Base-by-base conservation (phyloP, 1,140 invertebrate species). In the Pseudomyrmex flavicornis region DNA sequence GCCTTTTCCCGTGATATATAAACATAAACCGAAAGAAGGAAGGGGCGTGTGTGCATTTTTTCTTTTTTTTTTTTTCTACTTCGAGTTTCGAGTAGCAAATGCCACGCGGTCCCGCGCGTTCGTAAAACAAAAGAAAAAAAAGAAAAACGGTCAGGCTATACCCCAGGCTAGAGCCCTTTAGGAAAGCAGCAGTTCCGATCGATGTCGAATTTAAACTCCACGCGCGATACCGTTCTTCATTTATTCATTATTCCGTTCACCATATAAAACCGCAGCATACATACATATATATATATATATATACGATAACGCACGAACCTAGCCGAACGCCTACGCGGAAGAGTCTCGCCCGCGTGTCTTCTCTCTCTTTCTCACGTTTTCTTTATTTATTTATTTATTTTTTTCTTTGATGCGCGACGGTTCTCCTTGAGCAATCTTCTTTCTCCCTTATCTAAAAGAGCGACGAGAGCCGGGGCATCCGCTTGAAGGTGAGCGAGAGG, bases 181-280 rank as follows among this genome's bases (percentile, higher is more conserved):
- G 87, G 72, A 88, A 82, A 89, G 82, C 87, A 86, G 73, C 82
- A 61, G 59, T 88, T 88, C 69, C 86, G 87, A 82, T 85, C 86
- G 83, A 88, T 88, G 85, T 77, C 74, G 15, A n/a, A 17, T 63
- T 52, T 63, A 63, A 80, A 79, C 65, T 76, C 72, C 79, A 85
- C 35, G 5, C 35, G 35, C 62, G 73, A 88, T 87, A 85, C 50
- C 83, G 77, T 85, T 88, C 82, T 83, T 84, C 77, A 83, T 87
- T 76, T 84, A 50, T 84, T 85, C 61, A 73, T 77, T 79, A 74
- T 85, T 87, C 61, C 75, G 72, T 88, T 88, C 85, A 88, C 82
- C 72, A 54, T 65, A 69, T 65, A 69, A 75, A 35, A 69, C 20
- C 70, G 68, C 77, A 35, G 83, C 82, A 80, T 44, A 13, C 59